A percentile compares a stretch with the other conserved stretches of the same genome.
Evolutionary conservation across 2,888 invertebrate species (phyloP).

Genomic region (Leptothorax acervorum): DNA sequence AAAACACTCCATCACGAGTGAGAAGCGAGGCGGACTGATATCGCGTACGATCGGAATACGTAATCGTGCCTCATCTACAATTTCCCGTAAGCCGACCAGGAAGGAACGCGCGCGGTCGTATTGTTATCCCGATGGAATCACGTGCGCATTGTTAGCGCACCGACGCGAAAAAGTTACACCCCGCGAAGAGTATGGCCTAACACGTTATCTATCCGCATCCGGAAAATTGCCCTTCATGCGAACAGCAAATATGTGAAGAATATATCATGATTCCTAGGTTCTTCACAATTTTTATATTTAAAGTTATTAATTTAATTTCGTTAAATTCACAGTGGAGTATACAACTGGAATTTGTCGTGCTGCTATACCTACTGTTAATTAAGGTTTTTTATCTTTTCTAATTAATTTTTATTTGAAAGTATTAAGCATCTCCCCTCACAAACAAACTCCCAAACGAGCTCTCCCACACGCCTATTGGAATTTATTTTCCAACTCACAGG

Average conservation of each 20-base stretch:
- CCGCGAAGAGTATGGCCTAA: conserved; percentile 20
- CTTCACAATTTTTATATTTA: not conserved
- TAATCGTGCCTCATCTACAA: conserved; percentile 82
- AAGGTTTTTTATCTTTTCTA: not conserved
- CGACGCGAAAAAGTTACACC: conserved; percentile 63
- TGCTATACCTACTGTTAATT: not conserved
- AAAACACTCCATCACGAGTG: conserved; percentile 80
- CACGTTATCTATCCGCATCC: conserved; percentile 3
- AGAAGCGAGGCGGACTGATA: conserved; percentile 77
- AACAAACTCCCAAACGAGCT: not conserved
- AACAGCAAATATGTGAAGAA: not conserved
- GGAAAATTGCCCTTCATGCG: not conserved
- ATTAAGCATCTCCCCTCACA: not conserved
- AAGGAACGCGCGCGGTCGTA: conserved; percentile 68
- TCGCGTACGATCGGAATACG: conserved; percentile 82
- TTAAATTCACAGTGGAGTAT: not conserved
- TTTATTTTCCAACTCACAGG: not conserved
- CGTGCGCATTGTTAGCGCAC: conserved; percentile 72
- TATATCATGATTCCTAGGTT: not conserved
- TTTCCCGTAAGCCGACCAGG: conserved; percentile 75
- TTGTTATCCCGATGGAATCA: conserved; percentile 70
- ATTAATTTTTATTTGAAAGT: not conserved
- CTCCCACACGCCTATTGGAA: not conserved
- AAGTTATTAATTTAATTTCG: not conserved
- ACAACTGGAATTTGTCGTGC: not conserved